phyloP scores from a whole-genome alignment of 2,888 invertebrate species.

The Julus scandinavius region DNA sequence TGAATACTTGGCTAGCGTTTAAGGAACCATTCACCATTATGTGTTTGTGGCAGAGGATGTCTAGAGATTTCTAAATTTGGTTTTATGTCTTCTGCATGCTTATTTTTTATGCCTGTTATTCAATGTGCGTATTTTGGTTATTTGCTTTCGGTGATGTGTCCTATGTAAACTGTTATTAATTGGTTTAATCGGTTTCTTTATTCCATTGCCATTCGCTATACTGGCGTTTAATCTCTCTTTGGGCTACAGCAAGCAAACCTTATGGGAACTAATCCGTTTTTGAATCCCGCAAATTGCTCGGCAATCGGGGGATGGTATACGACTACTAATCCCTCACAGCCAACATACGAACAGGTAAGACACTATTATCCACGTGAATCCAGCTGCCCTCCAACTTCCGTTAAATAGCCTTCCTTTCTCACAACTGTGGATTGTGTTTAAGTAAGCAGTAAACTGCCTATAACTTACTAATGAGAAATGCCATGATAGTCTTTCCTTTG shows the following conservation, averaged over 20 bases:
- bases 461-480: too few species aligned
- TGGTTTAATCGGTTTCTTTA: neutral
- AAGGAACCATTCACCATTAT: neutral
- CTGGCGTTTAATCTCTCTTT: conserved; percentile 11
- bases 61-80: neutral
- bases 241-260: conserved; percentile 45
- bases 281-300: neutral
- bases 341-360: conserved; percentile 51
- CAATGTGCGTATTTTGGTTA: neutral
- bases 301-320: conserved; percentile 45
- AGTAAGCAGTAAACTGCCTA: too few species aligned
- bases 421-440: too few species aligned
- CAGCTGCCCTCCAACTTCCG: neutral
- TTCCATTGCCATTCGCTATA: neutral
- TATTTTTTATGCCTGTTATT: neutral
- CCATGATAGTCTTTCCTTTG: too few species aligned
- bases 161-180: neutral
- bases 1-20: neutral
- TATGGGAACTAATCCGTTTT: conserved; percentile 54
- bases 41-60: neutral
- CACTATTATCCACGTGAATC: neutral
- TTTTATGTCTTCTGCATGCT: neutral
- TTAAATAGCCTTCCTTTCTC: neutral
- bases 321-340: conserved; percentile 22
- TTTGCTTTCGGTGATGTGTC: neutral